Evolutionary conservation across 2,797 vertebrate genomes (phyloP).

Genomic region (Argentina silus): DNA sequence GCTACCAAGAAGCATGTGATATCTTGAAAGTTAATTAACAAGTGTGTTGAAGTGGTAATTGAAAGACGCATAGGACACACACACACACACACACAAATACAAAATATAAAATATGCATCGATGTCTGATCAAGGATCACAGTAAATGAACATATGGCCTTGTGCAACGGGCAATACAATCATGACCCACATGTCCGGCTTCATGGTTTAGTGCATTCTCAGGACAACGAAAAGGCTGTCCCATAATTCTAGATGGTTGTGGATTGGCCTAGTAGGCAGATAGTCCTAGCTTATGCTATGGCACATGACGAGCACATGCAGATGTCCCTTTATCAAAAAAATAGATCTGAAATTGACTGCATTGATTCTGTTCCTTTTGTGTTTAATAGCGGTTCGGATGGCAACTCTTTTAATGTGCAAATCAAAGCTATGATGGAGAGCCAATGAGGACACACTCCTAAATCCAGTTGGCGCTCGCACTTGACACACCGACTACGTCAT

Average conservation of each 20-base stretch:
- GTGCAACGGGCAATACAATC: too few species aligned
- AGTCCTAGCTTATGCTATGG: not conserved
- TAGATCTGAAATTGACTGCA: constrained; percentile 57
- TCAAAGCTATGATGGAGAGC: constrained; percentile 57
- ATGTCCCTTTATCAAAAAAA: constrained; percentile 69
- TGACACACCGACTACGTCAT: constrained; percentile 62
- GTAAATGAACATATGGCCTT: too few species aligned
- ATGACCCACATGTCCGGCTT: too few species aligned
- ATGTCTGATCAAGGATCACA: too few species aligned
- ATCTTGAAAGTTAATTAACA: too few species aligned
- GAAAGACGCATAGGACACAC: too few species aligned
- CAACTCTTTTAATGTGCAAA: constrained; percentile 69
- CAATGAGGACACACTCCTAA: constrained; percentile 69
- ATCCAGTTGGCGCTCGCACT: constrained; percentile 46
- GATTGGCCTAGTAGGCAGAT: not conserved
- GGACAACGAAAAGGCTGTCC: not conserved
- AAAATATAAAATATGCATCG: too few species aligned
- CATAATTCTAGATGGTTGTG: not conserved
- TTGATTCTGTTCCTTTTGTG: constrained; percentile 49
- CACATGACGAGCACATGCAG: constrained; percentile 47
- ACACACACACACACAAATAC: too few species aligned
- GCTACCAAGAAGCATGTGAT: too few species aligned
- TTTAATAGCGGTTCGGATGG: constrained; percentile 48
- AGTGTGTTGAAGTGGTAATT: too few species aligned
- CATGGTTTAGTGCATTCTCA: too few species aligned